Conservation (phyloP, 1,140 invertebrate species). For the Galleria mellonella region DNA sequence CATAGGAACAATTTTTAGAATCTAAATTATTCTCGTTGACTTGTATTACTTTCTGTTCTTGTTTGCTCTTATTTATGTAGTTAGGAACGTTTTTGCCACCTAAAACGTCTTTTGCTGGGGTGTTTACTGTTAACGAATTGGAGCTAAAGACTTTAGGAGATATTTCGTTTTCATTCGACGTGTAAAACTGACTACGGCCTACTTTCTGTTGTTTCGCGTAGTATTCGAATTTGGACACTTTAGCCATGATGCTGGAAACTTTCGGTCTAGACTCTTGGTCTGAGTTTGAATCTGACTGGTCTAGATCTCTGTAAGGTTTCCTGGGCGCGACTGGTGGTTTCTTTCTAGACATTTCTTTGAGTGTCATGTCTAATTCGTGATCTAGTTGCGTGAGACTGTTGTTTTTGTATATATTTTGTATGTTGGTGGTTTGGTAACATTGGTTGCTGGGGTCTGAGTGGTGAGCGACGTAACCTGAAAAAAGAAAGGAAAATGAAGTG, state of each 20-base stretch:
- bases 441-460: conserved; percentile 34
- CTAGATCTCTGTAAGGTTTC: conserved; percentile 56
- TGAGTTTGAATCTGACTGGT: conserved; percentile 50
- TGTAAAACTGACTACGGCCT: conserved; percentile 50
- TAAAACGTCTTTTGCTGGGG: conserved; percentile 85
- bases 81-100: conserved; percentile 76
- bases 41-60: conserved; percentile 46
- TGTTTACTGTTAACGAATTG: conserved; percentile 84
- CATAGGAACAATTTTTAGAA: conserved; percentile 54
- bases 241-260: conserved; percentile 74
- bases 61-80: conserved; percentile 64
- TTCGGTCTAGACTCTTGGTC: conserved; percentile 56
- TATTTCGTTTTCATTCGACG: conserved; percentile 56
- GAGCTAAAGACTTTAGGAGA: conserved; percentile 87
- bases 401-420: conserved; percentile 56
- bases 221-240: conserved; percentile 78
- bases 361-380: conserved; percentile 62
- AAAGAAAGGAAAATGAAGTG: no score
- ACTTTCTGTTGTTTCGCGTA: conserved; percentile 74
- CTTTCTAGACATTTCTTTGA: conserved; percentile 61
- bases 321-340: conserved; percentile 65
- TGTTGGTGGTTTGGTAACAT: conserved; percentile 51
- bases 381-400: conserved; percentile 50
- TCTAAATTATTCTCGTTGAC: conserved; percentile 64
- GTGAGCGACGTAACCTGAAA: conserved; percentile 41